Conservation (phyloP, 2,888 invertebrate species). For the Drosophila colorata region DNA sequence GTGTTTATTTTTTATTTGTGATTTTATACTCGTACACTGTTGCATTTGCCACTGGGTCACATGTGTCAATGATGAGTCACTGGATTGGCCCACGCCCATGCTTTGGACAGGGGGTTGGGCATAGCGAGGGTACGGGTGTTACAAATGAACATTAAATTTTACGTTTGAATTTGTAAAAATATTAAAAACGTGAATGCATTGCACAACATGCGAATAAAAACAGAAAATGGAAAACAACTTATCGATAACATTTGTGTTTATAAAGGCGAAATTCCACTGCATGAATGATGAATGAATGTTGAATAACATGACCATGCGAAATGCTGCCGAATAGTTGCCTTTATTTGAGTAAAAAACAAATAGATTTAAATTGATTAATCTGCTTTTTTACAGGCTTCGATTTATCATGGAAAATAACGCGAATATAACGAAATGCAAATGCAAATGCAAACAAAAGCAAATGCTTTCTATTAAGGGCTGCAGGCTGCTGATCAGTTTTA, state of each 20-base stretch:
- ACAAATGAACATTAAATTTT: conserved; percentile 32
- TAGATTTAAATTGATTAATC: not conserved
- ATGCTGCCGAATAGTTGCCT: not conserved
- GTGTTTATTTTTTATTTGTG: conserved; percentile 35
- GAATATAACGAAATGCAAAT: not conserved
- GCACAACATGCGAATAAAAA: conserved; percentile 14
- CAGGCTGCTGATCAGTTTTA: too few relatives aligned
- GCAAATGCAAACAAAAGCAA: too few relatives aligned
- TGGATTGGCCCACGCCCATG: conserved; percentile 21
- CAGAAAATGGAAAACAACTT: not conserved
- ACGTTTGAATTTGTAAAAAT: conserved; percentile 34
- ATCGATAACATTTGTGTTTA: conserved; percentile 8
- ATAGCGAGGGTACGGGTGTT: too few relatives aligned
- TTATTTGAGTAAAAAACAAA: not conserved
- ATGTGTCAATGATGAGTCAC: conserved; percentile 76
- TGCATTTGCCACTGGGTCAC: conserved; percentile 56
- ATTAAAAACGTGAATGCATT: conserved; percentile 56
- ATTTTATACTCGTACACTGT: conserved; percentile 29
- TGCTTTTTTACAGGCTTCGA: not conserved
- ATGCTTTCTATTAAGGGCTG: too few relatives aligned
- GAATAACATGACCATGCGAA: conserved; percentile 5
- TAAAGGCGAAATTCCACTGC: not conserved
- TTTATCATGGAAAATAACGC: not conserved
- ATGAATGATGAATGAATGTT: conserved; percentile 5
- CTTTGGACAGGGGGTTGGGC: not conserved